Evolutionary conservation across 2,113 vertebrate genomes (phyloP).

Genomic region (Eubucco bourcierii): DNA sequence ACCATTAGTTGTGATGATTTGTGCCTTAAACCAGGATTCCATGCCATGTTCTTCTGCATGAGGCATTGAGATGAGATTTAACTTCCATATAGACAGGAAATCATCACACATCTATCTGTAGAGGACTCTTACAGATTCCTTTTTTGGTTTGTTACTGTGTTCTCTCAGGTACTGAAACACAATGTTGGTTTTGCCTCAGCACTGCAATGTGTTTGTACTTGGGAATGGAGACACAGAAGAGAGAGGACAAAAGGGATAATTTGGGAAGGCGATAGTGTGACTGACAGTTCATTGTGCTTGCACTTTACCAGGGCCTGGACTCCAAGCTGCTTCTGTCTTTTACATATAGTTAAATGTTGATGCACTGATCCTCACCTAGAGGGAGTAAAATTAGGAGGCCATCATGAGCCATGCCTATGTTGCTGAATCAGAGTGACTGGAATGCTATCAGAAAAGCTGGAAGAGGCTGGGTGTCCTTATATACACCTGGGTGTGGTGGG

Average conservation of each 20-base stretch:
- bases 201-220: neutral
- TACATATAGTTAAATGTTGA: neutral
- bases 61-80: neutral
- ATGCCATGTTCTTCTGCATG: neutral
- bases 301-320: neutral
- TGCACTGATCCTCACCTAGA: neutral
- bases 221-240: neutral
- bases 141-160: neutral
- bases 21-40: neutral
- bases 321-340: neutral
- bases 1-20: neutral
- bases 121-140: neutral
- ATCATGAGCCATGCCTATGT: neutral
- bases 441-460: neutral
- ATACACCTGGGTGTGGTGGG: neutral
- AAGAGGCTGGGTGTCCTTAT: neutral
- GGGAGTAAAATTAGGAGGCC: neutral
- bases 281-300: accelerated
- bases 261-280: neutral
- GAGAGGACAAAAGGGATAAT: neutral
- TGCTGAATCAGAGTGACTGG: neutral
- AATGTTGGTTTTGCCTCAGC: neutral
- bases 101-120: neutral
- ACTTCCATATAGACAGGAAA: neutral
- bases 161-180: neutral